phyloP scores from a whole-genome alignment of 2,113 vertebrate species.

The Crocuta crocuta region DNA sequence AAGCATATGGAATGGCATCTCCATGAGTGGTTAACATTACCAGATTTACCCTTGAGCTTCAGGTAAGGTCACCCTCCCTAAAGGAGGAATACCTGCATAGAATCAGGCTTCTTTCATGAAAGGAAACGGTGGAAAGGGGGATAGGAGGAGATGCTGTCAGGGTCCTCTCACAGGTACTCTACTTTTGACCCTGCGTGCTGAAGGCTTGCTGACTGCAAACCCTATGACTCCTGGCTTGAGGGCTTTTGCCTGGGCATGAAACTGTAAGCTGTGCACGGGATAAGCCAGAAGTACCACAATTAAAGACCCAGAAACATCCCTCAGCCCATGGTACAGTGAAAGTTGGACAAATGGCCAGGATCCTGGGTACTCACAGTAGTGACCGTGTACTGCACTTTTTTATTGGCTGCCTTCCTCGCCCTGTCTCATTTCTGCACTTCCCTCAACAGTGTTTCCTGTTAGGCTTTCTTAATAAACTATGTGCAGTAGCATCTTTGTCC shows the following conservation, averaged over 20 bases:
- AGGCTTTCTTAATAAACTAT: neutral
- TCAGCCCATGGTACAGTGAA: neutral
- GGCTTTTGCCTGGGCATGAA: neutral
- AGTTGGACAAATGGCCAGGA: neutral
- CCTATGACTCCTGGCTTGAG: neutral
- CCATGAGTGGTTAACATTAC: neutral
- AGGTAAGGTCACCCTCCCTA: neutral
- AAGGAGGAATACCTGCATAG: neutral
- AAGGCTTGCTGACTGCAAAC: neutral
- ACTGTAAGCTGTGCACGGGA: neutral
- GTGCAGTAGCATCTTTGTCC: neutral
- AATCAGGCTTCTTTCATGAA: conserved; percentile 4
- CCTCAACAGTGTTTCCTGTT: neutral
- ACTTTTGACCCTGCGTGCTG: neutral
- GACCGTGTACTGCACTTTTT: neutral
- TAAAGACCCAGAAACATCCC: neutral
- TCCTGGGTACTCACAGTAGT: neutral
- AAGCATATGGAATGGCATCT: neutral
- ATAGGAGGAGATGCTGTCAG: too few relatives aligned
- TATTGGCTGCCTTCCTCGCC: neutral
- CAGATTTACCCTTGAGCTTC: neutral
- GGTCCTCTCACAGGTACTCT: neutral
- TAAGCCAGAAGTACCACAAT: neutral
- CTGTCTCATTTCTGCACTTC: neutral
- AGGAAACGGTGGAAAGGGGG: neutral